These are phyloP conservation scores for Zophobas atratus DNA, from an alignment of 1,140 invertebrate genomes.

Conservation along the genomic window DNA sequence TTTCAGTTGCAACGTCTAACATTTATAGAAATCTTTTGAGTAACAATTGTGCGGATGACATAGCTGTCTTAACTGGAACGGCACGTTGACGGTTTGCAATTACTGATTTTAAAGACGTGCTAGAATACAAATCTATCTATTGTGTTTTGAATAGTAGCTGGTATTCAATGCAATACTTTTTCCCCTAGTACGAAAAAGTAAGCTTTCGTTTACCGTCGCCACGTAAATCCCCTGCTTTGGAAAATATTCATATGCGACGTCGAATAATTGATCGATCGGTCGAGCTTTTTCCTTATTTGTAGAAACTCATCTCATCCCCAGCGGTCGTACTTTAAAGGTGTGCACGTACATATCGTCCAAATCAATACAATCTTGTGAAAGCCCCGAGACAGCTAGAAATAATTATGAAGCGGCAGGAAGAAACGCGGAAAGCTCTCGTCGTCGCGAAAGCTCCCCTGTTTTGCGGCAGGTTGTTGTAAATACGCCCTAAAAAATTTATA, in stretches of 20 bases:
- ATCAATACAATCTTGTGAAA: conserved; percentile 30
- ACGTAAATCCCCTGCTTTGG: not conserved
- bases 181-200: too few species aligned
- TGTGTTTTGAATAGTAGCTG: too few species aligned
- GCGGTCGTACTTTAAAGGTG: conserved; percentile 9
- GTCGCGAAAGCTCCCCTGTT: conserved; percentile 5
- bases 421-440: not conserved
- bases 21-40: too few species aligned
- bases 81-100: too few species aligned
- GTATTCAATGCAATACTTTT: too few species aligned
- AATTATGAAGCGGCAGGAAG: conserved; percentile 19
- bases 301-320: not conserved
- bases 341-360: conserved; percentile 11
- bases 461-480: conserved; percentile 5
- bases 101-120: too few species aligned
- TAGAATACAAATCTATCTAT: too few species aligned
- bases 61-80: too few species aligned
- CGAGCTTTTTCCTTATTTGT: conserved; percentile 11
- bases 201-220: too few species aligned
- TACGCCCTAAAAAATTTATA: conserved; percentile 13
- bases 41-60: too few species aligned
- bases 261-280: conserved; percentile 24
- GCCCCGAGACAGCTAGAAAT: conserved; percentile 20
- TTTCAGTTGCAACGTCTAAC: too few species aligned
- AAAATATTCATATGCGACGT: not conserved